Percentiles rank a stretch among this genome's conserved stretches.
These are phyloP conservation scores for Chelon auratus DNA, from an alignment of 2,797 vertebrate species.

Conservation along the genomic window DNA sequence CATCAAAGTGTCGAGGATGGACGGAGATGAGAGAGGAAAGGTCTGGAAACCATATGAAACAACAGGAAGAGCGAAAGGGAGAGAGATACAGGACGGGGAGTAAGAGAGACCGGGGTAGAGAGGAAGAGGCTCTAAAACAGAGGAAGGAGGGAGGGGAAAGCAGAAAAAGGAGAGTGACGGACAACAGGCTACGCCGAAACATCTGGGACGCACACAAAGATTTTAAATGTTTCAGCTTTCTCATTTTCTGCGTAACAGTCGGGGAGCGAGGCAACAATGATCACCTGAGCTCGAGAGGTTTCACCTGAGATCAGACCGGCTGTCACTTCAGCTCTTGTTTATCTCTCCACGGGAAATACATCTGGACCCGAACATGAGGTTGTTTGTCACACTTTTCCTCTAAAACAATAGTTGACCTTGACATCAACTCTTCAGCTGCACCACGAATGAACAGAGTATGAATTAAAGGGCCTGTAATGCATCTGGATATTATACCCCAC, in stretches of 20 bases:
- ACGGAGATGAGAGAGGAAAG: constrained; percentile 67
- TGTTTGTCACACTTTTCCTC: constrained; percentile 34
- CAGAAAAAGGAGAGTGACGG: constrained; percentile 48
- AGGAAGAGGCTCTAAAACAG: constrained; percentile 51
- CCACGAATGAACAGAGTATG: neutral
- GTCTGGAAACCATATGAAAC: constrained; percentile 73
- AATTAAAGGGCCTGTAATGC: neutral
- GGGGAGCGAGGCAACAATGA: neutral
- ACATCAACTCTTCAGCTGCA: constrained; percentile 17
- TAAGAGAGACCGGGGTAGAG: constrained; percentile 16
- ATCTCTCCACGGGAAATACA: constrained; percentile 32
- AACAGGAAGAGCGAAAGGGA: constrained; percentile 63
- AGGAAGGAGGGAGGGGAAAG: constrained; percentile 43
- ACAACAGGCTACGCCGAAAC: constrained; percentile 55
- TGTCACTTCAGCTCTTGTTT: constrained; percentile 26
- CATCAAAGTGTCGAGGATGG: constrained; percentile 72
- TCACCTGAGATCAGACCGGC: neutral
- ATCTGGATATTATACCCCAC: neutral
- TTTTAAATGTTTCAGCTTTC: no score
- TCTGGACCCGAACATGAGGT: constrained; percentile 36
- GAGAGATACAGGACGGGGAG: constrained; percentile 25
- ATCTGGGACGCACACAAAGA: constrained; percentile 10
- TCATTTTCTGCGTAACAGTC: no score
- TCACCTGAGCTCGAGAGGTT: constrained; percentile 16
- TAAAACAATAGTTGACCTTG: constrained; percentile 27